These are phyloP conservation scores for Brotula barbata DNA, from an alignment of 2,797 vertebrate species.

Conservation along the genomic window DNA sequence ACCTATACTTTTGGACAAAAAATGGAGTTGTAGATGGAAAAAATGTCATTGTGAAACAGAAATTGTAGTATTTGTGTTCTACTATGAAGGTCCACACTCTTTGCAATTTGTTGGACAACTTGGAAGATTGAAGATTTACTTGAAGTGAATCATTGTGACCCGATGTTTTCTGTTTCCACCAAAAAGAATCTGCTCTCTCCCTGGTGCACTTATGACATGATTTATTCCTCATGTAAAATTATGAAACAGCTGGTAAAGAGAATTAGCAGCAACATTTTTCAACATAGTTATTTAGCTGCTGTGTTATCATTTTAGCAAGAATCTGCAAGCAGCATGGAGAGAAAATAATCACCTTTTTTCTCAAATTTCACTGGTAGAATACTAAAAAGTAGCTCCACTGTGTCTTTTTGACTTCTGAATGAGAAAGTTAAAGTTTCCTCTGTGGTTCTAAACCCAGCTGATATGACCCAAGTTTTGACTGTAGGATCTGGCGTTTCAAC, in stretches of 20 bases:
- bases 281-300: too few species aligned
- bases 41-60: background rate
- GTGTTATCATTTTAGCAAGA: too few species aligned
- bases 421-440: slow-evolving; percentile 41
- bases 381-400: too few species aligned
- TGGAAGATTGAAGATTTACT: too few species aligned
- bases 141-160: background rate
- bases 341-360: background rate
- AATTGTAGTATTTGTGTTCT: background rate
- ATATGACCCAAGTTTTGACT: slow-evolving; percentile 26
- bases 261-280: background rate
- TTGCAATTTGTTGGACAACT: slow-evolving; percentile 1
- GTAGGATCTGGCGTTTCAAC: slow-evolving; percentile 14
- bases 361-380: background rate
- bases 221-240: too few species aligned
- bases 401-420: too few species aligned
- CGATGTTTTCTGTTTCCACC: background rate
- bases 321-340: background rate
- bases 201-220: too few species aligned
- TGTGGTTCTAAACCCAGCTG: slow-evolving; percentile 14
- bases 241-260: too few species aligned
- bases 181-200: too few species aligned
- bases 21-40: background rate
- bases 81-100: background rate
- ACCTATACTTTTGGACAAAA: too few species aligned